Base-by-base conservation (phyloP, 2,797 vertebrate genomes). In the Emydoidea blandingii region DNA sequence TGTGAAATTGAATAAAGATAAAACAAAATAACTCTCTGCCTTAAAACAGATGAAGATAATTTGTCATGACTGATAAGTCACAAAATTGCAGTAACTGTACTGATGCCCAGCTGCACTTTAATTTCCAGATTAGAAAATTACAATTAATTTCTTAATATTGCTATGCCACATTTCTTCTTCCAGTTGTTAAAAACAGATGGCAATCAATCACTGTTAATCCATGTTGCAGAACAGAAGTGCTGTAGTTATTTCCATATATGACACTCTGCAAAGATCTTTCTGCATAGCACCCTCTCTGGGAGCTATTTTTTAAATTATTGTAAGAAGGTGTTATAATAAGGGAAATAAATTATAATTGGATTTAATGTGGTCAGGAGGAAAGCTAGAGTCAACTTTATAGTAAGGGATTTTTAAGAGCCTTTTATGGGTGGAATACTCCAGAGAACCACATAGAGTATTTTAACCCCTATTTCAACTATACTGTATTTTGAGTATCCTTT, bases 41-140 rank as follows among this genome's bases (percentile, higher is more conserved):
- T 97, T 90, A 93, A 93, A 94, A 92, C 7, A 29, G 95, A 95
- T 95, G 92, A 97, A 87, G 94, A 94, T 85, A 94, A 97, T 97
- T 97, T 97, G 89, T 96, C 90, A 91, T 93, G 97, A 97, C 79
- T 94, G 95, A 93, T 91, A 97, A 97, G 94, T 95, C 95, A 97
- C 96, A 92, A 90, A 93, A 96, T 95, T 86, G 89, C 85, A 91
- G 91, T 92, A 90, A 95, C 93, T 92, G 79, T 93, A 87, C 95
- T 97, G 95, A 96, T 76, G 95, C 93, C 93, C 95, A 98, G 96
- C 91, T 97, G 97, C 98, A 97, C 91, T 96, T 97, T 97, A 97
- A 98, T 98, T 97, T 98, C 95, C 92, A 98, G 96, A 97, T 97
- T 97, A 93, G 81, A 98, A 97, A 98, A 94, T 96, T 96, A 96